Percentiles rank a stretch among this genome's conserved stretches.
Conservation (phyloP, 2,113 vertebrate species). For the Carassius auratus region DNA sequence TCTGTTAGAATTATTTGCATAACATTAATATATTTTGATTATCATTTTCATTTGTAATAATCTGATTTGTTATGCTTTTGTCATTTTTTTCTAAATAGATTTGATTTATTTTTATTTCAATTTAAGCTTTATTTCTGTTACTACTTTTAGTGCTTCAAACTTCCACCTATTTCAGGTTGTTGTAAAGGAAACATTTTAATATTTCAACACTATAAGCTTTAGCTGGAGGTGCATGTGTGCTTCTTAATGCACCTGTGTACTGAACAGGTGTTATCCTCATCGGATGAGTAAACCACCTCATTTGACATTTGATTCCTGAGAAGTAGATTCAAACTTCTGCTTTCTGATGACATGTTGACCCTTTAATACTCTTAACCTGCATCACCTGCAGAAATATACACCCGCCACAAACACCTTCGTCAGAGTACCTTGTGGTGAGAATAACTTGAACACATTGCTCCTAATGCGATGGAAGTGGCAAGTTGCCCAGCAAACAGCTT, state of each 20-base stretch:
- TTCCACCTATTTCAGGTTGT: no score
- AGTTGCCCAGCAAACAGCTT: slow-evolving; percentile 40
- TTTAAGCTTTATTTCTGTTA: no score
- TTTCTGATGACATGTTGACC: not conserved
- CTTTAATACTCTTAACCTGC: not conserved
- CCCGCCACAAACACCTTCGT: not conserved
- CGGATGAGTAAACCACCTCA: not conserved
- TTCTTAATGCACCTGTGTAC: not conserved
- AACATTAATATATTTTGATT: no score
- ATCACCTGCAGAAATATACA: not conserved
- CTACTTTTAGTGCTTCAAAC: no score
- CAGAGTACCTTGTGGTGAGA: not conserved
- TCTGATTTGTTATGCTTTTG: not conserved
- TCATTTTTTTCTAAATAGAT: no score
- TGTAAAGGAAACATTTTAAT: no score
- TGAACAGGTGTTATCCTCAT: slow-evolving; percentile 1
- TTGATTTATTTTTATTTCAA: no score
- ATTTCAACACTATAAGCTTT: no score
- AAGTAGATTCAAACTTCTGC: not conserved
- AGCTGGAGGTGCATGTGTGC: not conserved
- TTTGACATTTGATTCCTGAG: not conserved
- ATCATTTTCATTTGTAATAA: not conserved
- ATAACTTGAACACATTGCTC: not conserved
- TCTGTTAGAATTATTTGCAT: no score
- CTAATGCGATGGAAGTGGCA: slow-evolving; percentile 31